A percentile compares a stretch with the other conserved stretches of the same genome.
phyloP scores from a whole-genome alignment of 2,113 vertebrate species.

The Cyprinus carpio region DNA sequence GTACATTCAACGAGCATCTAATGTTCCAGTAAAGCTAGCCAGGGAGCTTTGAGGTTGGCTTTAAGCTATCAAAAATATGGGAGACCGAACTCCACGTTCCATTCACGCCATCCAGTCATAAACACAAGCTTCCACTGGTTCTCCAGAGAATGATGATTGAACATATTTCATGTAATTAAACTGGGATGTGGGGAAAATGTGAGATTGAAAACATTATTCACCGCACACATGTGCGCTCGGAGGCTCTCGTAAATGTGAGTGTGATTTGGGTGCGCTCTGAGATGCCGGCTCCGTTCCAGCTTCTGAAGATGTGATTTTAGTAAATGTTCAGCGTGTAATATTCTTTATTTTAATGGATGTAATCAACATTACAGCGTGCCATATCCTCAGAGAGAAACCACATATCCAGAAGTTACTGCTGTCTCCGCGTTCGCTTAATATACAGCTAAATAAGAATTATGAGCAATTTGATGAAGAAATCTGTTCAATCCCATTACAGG shows the following conservation, averaged over 20 bases:
- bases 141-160: constrained; percentile 34
- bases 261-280: constrained; percentile 22
- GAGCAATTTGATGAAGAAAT: constrained; percentile 8
- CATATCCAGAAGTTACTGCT: neutral
- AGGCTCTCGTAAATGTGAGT: constrained; percentile 31
- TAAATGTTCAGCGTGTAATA: constrained; percentile 21
- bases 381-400: neutral
- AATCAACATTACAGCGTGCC: constrained; percentile 25
- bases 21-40: constrained; percentile 10
- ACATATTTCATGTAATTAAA: constrained; percentile 47
- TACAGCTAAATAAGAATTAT: constrained; percentile 14
- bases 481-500: constrained; percentile 21
- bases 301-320: constrained; percentile 28
- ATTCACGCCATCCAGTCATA: constrained; percentile 3
- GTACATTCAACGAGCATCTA: neutral
- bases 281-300: neutral
- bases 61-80: neutral
- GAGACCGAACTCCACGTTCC: neutral
- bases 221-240: constrained; percentile 24
- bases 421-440: neutral
- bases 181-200: constrained; percentile 43
- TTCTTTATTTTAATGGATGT: constrained; percentile 34
- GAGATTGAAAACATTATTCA: constrained; percentile 44
- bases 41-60: neutral
- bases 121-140: constrained; percentile 14